Evolutionary conservation across 2,113 vertebrate genomes (phyloP), one percentile per base, ranked within the genome.

Genomic region (Podarcis muralis): DNA sequence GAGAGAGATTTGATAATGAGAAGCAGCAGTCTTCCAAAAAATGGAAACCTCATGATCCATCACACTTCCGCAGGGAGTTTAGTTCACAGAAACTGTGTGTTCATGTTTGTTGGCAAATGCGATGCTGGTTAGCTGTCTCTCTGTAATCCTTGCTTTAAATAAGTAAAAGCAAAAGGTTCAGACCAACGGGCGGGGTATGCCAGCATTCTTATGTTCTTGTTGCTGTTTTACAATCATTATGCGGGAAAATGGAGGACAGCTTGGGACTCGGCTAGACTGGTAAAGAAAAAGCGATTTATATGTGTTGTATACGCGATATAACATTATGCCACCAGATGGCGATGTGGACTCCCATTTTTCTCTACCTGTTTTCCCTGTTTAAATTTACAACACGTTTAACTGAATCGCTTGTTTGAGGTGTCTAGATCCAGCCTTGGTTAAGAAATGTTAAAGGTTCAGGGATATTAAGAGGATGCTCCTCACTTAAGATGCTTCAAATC

Each of bases 61-160:
- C 75, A 30, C 68, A 91, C 89, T 93, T 93, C 95, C 23, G 84
- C 88, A 90, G 90, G 93, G 94, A 94, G 93, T 94, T 93, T 62
- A 93, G 92, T 94, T 95, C 91, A 94, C 94, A 94, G 89, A 92
- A 94, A 92, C 81, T 94, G 88, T 89, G 89, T 90, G 80, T 87
- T 88, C 87, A 92, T 94, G 6, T 89, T 76, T 84, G 90, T 78
- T 25, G 90, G 89, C 87, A 90, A 93, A 91, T 79, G 85, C 74
- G 90, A 92, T 0, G 0, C 84, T 91, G 90, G 66, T 66, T 87
- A 93, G 92, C 84, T 90, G 84, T 92, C 83, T 81, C 43, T 69
- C 90, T 62, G 76, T 72, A n/a, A 87, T 88, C 83, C 83, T 81
- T 93, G 88, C 37, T 95, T 93, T 90, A 89, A 94, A 93, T 76